A percentile compares a stretch with the other conserved stretches of the same genome.
Conservation (phyloP, 1,140 invertebrate genomes). For the Ips typographus region DNA sequence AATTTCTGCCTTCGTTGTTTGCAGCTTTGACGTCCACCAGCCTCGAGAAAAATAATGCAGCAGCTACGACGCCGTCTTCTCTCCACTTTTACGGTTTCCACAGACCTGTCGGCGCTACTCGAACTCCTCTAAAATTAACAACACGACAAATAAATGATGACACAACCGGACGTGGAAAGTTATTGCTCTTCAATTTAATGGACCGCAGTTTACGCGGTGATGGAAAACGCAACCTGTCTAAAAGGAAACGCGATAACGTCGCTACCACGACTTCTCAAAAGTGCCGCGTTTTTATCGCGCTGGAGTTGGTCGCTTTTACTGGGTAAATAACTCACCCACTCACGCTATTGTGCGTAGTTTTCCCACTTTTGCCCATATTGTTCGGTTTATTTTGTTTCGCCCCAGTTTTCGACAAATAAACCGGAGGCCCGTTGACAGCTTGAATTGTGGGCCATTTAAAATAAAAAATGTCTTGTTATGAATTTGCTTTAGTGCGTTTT, state of each 20-base stretch:
- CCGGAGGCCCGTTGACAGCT: background rate
- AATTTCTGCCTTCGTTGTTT: background rate
- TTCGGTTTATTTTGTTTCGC: background rate
- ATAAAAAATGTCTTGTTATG: slow-evolving; percentile 3
- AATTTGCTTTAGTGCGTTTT: background rate
- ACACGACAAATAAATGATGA: too few relatives aligned
- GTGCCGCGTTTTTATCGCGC: background rate
- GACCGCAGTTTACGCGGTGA: too few relatives aligned
- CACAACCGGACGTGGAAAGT: too few relatives aligned
- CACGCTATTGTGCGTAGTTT: background rate
- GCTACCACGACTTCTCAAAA: background rate
- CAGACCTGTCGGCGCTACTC: too few relatives aligned
- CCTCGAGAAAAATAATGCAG: too few relatives aligned
- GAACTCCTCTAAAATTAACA: too few relatives aligned
- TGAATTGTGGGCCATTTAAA: background rate
- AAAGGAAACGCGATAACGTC: too few relatives aligned
- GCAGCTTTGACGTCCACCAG: background rate
- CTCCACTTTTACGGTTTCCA: too few relatives aligned
- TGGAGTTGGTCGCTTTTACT: background rate
- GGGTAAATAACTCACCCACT: background rate
- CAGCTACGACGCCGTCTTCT: too few relatives aligned
- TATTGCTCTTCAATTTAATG: too few relatives aligned
- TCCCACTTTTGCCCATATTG: background rate
- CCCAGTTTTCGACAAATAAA: slow-evolving; percentile 5
- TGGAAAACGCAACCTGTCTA: too few relatives aligned